A percentile compares a stretch with the other conserved stretches of the same genome.
Evolutionary conservation across 2,113 vertebrate genomes (phyloP).

Genomic region (Axis porcinus): DNA sequence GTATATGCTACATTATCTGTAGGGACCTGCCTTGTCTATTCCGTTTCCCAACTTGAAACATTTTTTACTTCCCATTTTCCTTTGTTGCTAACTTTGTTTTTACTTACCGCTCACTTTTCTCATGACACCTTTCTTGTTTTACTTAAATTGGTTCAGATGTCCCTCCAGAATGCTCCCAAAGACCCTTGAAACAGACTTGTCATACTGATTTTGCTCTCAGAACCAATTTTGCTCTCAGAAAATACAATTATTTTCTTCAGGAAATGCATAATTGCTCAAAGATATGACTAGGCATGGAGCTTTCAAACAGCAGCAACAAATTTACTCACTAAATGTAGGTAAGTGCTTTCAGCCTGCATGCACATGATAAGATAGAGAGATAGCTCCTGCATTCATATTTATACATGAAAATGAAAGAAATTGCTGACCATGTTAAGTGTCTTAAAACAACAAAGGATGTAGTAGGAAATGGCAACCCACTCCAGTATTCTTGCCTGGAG

Average conservation of each 20-base stretch:
- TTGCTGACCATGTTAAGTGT: neutral
- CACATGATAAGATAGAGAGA: neutral
- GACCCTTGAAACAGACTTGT: neutral
- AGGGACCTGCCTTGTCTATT: neutral
- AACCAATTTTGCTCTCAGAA: neutral
- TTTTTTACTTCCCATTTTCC: neutral
- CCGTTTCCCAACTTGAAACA: neutral
- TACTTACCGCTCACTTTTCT: neutral
- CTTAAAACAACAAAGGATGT: neutral
- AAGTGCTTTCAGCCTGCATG: neutral
- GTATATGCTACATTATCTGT: neutral
- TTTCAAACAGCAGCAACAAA: neutral
- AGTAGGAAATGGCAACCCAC: neutral
- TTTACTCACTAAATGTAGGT: neutral
- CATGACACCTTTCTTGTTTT: neutral
- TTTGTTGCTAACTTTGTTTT: neutral
- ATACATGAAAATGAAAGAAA: neutral
- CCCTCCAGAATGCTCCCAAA: neutral
- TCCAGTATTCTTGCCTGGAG: neutral
- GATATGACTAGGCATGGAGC: rapidly evolving
- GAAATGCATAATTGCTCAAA: neutral
- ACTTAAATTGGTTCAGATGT: neutral
- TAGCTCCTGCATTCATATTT: neutral
- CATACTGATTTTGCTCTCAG: neutral
- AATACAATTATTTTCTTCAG: neutral